Conservation (phyloP, 2,113 vertebrate species). For the Scytalopus superciliaris region DNA sequence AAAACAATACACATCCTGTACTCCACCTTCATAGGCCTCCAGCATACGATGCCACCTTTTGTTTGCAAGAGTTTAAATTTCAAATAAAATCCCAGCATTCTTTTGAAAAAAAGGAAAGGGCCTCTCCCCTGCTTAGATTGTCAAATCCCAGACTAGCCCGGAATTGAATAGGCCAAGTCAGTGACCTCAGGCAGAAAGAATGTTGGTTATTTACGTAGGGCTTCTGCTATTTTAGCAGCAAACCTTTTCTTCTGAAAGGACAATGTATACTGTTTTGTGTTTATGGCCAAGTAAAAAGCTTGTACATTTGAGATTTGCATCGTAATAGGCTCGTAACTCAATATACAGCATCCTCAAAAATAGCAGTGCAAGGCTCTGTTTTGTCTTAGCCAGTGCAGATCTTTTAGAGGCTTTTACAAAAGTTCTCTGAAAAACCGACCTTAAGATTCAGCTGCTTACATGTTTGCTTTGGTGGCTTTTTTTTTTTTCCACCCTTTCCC, state of each 20-base stretch:
- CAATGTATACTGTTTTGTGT: constrained; percentile 78
- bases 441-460: constrained; percentile 16
- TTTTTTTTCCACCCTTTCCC: not conserved
- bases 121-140: constrained; percentile 70
- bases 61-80: constrained; percentile 71
- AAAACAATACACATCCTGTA: constrained; percentile 71
- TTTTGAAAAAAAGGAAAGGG: constrained; percentile 65
- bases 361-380: constrained; percentile 30
- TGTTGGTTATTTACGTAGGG: constrained; percentile 90
- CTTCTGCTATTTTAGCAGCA: constrained; percentile 79
- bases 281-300: constrained; percentile 79
- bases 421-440: not conserved
- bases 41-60: constrained; percentile 70
- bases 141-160: constrained; percentile 71
- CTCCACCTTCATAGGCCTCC: constrained; percentile 69
- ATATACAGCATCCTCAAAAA: constrained; percentile 59
- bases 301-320: constrained; percentile 73
- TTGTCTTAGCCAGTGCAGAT: constrained; percentile 1
- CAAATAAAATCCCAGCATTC: constrained; percentile 71
- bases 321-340: constrained; percentile 58
- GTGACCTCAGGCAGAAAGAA: constrained; percentile 93
- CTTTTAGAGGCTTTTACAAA: constrained; percentile 34
- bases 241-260: constrained; percentile 78
- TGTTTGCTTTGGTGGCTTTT: not conserved
- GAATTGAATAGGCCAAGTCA: constrained; percentile 89